Evolutionary conservation across 2,113 vertebrate species (phyloP).

Genomic region (Cryptoleucopteryx plumbea): DNA sequence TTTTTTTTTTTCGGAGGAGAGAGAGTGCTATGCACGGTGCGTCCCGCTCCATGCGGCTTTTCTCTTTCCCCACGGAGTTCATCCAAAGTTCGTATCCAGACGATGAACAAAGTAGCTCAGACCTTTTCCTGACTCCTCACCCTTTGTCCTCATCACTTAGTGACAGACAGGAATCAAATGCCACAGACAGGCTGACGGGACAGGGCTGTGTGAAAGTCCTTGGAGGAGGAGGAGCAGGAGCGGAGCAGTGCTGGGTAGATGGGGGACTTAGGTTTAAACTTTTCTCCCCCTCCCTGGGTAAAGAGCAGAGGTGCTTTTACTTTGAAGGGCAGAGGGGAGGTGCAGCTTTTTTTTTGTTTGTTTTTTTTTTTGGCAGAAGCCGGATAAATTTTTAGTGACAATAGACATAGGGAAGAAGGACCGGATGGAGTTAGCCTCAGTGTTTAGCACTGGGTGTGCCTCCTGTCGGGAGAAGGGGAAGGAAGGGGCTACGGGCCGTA

Average conservation of each 20-base stretch:
- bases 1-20: too few species aligned
- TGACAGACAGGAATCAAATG: conserved; percentile 80
- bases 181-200: conserved; percentile 67
- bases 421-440: conserved; percentile 26
- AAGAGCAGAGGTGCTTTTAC: background rate
- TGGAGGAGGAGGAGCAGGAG: background rate
- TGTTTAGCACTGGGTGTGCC: conserved; percentile 43
- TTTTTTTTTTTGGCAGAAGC: background rate
- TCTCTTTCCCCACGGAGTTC: conserved; percentile 79
- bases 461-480: background rate
- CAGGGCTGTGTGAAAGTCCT: conserved; percentile 33
- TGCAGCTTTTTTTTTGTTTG: background rate
- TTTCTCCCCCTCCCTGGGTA: background rate
- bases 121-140: conserved; percentile 88
- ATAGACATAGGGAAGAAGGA: background rate
- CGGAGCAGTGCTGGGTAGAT: background rate
- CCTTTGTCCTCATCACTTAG: conserved; percentile 82
- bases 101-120: conserved; percentile 85
- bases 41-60: conserved; percentile 55
- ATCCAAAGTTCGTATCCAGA: conserved; percentile 94
- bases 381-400: background rate
- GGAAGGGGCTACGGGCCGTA: background rate
- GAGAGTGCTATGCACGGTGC: background rate
- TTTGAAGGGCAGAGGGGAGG: background rate
- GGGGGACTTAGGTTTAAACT: background rate